phyloP scores from a whole-genome alignment of 2,113 vertebrate species.

The Gasterosteus nipponicus region DNA sequence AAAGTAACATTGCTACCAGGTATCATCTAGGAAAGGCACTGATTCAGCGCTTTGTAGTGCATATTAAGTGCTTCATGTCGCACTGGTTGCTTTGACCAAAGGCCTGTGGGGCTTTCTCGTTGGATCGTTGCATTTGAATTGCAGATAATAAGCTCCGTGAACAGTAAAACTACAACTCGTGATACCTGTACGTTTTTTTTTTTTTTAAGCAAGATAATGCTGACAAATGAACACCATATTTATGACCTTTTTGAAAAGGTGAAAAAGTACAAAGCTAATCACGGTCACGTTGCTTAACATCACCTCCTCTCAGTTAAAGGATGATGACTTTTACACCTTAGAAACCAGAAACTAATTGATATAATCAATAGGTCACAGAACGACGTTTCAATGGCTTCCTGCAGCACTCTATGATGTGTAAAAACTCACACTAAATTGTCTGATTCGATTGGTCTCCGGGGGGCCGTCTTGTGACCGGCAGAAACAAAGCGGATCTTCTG shows the following conservation, averaged over 20 bases:
- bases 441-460: not conserved
- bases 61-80: not conserved
- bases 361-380: not conserved
- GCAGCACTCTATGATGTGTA: not conserved
- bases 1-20: not conserved
- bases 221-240: too few species aligned
- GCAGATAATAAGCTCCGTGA: too few species aligned
- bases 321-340: not conserved
- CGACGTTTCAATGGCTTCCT: not conserved
- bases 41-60: not conserved
- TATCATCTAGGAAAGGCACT: not conserved
- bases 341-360: not conserved
- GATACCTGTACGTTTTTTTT: not conserved
- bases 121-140: not conserved
- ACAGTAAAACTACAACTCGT: not conserved
- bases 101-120: not conserved
- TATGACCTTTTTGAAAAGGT: too few species aligned
- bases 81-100: not conserved
- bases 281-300: not conserved
- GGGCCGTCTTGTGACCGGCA: not conserved
- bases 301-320: not conserved
- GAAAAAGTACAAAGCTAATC: too few species aligned
- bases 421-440: slow-evolving; percentile 3
- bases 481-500: slow-evolving; percentile 26
- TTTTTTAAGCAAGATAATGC: not conserved